phyloP scores from a whole-genome alignment of 2,888 invertebrate genomes.

The Tyria jacobaeae region DNA sequence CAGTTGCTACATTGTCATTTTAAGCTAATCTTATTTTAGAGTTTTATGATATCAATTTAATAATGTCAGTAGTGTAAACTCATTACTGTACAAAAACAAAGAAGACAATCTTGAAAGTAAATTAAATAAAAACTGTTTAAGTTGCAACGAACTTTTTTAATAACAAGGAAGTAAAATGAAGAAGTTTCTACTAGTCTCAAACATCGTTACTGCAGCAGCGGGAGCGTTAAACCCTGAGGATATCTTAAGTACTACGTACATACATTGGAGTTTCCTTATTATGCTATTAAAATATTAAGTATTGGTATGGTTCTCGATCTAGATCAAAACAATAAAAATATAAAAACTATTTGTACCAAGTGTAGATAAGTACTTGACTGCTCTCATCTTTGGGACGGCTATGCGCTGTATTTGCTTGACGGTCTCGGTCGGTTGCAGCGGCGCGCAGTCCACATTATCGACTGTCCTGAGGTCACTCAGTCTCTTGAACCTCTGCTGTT shows the following conservation, averaged over 20 bases:
- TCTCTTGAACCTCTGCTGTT: too few relatives aligned
- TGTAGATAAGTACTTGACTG: too few relatives aligned
- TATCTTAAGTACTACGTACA: not conserved
- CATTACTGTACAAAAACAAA: slow-evolving; percentile 19
- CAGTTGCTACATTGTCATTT: too few relatives aligned
- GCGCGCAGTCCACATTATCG: too few relatives aligned
- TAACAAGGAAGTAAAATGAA: slow-evolving; percentile 22
- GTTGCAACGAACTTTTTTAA: slow-evolving; percentile 23
- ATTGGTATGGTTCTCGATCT: not conserved
- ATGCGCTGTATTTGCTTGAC: too few relatives aligned
- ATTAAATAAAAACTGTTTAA: slow-evolving; percentile 26
- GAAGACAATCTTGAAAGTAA: slow-evolving; percentile 20
- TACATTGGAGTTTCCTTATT: not conserved
- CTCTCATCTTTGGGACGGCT: too few relatives aligned
- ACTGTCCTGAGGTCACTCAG: too few relatives aligned
- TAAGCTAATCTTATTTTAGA: too few relatives aligned
- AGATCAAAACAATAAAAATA: too few relatives aligned
- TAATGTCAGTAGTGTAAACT: not conserved
- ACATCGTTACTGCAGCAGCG: slow-evolving; percentile 8
- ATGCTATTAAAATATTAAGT: not conserved
- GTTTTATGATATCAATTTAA: not conserved
- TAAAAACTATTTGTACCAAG: too few relatives aligned
- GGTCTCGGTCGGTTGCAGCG: too few relatives aligned
- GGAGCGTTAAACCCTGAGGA: not conserved
- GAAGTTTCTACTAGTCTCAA: slow-evolving; percentile 2